Conservation (phyloP, 2,797 vertebrate species). For the Liparis tanakae region DNA sequence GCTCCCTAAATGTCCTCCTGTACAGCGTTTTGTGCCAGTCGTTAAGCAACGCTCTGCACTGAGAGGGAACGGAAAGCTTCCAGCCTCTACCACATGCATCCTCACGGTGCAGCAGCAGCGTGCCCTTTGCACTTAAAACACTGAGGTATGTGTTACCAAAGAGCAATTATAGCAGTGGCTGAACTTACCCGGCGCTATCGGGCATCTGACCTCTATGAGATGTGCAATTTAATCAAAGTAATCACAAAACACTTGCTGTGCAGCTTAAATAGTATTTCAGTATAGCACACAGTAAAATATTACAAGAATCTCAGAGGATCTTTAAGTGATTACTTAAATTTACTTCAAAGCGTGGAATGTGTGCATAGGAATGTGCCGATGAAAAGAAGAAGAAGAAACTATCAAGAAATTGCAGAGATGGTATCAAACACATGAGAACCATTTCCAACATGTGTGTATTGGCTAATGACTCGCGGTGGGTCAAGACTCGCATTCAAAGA, state of each 20-base stretch:
- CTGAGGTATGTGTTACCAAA: conserved; percentile 56
- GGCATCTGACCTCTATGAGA: conserved; percentile 44
- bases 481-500: conserved; percentile 12
- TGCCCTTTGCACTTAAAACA: conserved; percentile 78
- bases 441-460: conserved; percentile 28
- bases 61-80: conserved; percentile 38
- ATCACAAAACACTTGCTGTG: conserved; percentile 66
- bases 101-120: conserved; percentile 30
- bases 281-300: neutral
- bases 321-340: neutral
- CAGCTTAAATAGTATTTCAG: conserved; percentile 28
- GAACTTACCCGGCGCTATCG: conserved; percentile 62
- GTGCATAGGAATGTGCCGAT: neutral
- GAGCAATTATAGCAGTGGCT: conserved; percentile 54
- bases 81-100: conserved; percentile 30
- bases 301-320: conserved; percentile 8
- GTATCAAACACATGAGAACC: conserved; percentile 19
- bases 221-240: conserved; percentile 65
- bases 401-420: conserved; percentile 6
- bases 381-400: neutral
- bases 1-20: conserved; percentile 73
- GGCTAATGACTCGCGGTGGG: neutral
- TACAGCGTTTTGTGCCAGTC: conserved; percentile 47
- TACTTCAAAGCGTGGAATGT: neutral
- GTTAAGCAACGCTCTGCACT: conserved; percentile 46